A percentile compares a stretch with the other conserved stretches of the same genome.
Evolutionary conservation across 2,888 invertebrate species (phyloP).

Genomic region (Nephrocerus scutellatus): DNA sequence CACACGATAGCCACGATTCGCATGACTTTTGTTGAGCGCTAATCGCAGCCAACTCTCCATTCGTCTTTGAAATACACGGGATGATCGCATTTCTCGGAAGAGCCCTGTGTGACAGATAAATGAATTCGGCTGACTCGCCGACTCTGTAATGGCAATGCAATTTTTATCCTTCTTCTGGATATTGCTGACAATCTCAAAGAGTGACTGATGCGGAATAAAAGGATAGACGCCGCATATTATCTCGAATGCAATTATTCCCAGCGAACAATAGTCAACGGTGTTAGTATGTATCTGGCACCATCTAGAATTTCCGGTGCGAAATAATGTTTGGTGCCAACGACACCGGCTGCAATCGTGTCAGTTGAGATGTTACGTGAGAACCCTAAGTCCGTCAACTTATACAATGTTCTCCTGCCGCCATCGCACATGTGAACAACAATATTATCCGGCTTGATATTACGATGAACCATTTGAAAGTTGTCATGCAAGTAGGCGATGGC

Average conservation of each 20-base stretch:
- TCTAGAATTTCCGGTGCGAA: conserved; percentile 77
- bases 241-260: conserved; percentile 82
- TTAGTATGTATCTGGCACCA: conserved; percentile 64
- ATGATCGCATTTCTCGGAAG: conserved; percentile 59
- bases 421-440: conserved; percentile 56
- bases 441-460: conserved; percentile 91
- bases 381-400: conserved; percentile 87
- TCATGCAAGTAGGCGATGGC: conserved; percentile 77
- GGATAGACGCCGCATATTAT: conserved; percentile 75
- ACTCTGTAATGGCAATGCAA: conserved; percentile 65
- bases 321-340: conserved; percentile 85
- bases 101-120: conserved; percentile 57
- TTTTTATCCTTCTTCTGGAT: conserved; percentile 61
- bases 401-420: too few relatives aligned
- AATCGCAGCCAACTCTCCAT: conserved; percentile 66
- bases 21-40: conserved; percentile 67
- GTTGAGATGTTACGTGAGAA: conserved; percentile 80
- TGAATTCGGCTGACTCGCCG: conserved; percentile 40
- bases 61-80: conserved; percentile 52
- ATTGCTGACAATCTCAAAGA: conserved; percentile 61
- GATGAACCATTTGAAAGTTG: conserved; percentile 68
- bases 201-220: conserved; percentile 68
- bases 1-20: conserved; percentile 63
- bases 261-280: conserved; percentile 89
- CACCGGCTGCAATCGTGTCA: conserved; percentile 67